Conservation (phyloP, 2,888 invertebrate species). For the Acanthosoma haemorrhoidale region DNA sequence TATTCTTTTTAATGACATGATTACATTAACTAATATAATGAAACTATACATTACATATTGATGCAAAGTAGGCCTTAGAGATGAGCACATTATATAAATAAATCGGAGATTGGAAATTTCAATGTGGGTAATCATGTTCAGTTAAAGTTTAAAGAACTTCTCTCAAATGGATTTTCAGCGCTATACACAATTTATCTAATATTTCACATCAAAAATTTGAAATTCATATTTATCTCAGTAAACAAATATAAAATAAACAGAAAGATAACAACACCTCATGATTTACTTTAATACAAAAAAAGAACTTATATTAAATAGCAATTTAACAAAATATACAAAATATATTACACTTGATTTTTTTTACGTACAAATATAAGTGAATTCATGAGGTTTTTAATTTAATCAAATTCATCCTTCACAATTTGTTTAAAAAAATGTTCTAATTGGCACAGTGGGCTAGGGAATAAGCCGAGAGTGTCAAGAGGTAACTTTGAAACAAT, state of each 20-base stretch:
- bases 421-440: not conserved
- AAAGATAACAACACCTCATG: not conserved
- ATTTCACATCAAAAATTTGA: not conserved
- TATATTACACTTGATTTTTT: not conserved
- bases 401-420: not conserved
- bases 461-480: not conserved
- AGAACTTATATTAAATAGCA: not conserved
- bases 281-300: not conserved
- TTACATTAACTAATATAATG: slow-evolving; percentile 16
- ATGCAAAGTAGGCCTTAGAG: slow-evolving; percentile 17
- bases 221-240: not conserved
- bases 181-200: not conserved
- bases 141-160: too few species aligned
- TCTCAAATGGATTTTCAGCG: not conserved
- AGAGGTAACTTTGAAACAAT: slow-evolving; percentile 7
- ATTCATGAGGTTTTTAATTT: not conserved
- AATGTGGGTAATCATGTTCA: too few species aligned
- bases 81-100: slow-evolving; percentile 23
- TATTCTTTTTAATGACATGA: slow-evolving; percentile 19
- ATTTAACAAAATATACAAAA: not conserved
- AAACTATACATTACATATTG: slow-evolving; percentile 18
- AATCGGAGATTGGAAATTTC: too few species aligned
- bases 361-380: not conserved
- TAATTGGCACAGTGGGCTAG: not conserved
- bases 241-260: slow-evolving; percentile 1